phyloP scores from a whole-genome alignment of 2,113 vertebrate species.

The Scytalopus superciliaris region DNA sequence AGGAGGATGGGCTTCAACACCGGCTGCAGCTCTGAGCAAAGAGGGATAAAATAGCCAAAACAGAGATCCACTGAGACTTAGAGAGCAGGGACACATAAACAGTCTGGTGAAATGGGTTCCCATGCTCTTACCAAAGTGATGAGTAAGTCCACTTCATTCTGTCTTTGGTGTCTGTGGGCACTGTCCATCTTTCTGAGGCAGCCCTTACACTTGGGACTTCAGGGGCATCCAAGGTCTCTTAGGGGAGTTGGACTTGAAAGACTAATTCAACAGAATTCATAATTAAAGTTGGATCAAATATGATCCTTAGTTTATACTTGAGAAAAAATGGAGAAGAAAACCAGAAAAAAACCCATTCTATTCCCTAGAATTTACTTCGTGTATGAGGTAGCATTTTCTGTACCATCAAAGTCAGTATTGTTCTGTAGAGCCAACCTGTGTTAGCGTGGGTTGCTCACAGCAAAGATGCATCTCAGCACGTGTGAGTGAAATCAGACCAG shows the following conservation, averaged over 20 bases:
- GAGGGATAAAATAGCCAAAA: background rate
- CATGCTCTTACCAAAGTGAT: background rate
- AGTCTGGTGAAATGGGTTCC: background rate
- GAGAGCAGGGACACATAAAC: background rate
- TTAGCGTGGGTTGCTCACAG: background rate
- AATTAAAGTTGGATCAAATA: background rate
- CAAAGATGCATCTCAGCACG: background rate
- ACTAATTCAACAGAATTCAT: background rate
- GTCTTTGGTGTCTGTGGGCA: background rate
- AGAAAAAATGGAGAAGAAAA: background rate
- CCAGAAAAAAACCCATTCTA: background rate
- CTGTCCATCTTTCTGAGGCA: background rate
- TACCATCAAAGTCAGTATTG: background rate
- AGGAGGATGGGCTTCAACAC: background rate
- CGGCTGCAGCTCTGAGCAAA: background rate
- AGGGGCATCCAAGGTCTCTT: background rate
- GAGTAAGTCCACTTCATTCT: background rate
- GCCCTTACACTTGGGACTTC: background rate
- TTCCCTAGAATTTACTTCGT: background rate
- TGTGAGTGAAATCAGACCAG: background rate
- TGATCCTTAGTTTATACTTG: background rate
- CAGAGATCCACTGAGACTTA: background rate
- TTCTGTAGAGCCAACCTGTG: background rate
- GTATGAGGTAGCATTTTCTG: background rate
- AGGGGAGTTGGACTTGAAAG: background rate